Conservation (phyloP, 2,797 vertebrate species). For the Urosaurus nigricauda region DNA sequence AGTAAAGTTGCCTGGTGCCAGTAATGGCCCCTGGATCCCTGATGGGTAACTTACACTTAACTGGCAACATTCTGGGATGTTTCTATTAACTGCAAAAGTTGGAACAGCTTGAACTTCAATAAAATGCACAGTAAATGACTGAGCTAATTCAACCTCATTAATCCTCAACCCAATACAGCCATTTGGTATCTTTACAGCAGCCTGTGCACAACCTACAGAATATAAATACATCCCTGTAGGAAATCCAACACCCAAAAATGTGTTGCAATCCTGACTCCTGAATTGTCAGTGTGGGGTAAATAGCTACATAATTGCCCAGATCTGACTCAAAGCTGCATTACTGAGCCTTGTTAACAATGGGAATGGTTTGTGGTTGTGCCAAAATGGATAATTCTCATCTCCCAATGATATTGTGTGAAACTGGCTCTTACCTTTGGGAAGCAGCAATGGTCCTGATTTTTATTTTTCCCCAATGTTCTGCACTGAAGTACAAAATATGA, state of each 20-base stretch:
- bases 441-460: background rate
- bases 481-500: background rate
- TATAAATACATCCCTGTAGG: constrained; percentile 68
- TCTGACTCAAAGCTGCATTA: constrained; percentile 16
- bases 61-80: constrained; percentile 76
- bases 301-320: constrained; percentile 14
- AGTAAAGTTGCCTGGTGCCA: constrained; percentile 69
- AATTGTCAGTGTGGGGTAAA: constrained; percentile 57
- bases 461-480: background rate
- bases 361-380: constrained; percentile 16
- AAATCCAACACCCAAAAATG: constrained; percentile 56
- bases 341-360: constrained; percentile 47
- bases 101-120: constrained; percentile 81
- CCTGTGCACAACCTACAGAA: constrained; percentile 59
- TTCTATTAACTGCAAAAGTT: constrained; percentile 72
- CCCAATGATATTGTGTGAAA: constrained; percentile 1
- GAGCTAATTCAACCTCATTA: constrained; percentile 82
- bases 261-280: constrained; percentile 41
- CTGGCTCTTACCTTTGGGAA: background rate
- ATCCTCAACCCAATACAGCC: constrained; percentile 76
- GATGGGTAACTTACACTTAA: constrained; percentile 79
- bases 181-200: constrained; percentile 70
- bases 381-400: constrained; percentile 42
- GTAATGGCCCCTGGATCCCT: constrained; percentile 74
- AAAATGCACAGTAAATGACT: constrained; percentile 77